phyloP scores from a whole-genome alignment of 1,140 invertebrate species.

The Steinernema feltiae region DNA sequence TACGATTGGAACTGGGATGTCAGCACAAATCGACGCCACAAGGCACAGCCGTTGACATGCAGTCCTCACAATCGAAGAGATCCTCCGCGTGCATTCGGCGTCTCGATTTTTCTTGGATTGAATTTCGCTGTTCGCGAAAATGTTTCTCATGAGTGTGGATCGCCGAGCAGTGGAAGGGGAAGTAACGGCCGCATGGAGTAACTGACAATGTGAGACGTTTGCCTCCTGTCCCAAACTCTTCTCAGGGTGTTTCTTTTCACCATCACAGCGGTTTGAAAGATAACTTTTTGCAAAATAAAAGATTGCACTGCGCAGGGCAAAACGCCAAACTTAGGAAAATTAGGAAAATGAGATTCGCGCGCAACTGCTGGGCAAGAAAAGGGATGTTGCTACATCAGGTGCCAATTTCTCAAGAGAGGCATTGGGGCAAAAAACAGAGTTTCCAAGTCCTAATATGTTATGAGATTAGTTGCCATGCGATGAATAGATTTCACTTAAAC shows the following conservation, averaged over 20 bases:
- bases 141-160: slow-evolving; percentile 14
- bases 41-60: background rate
- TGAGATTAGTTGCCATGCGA: background rate
- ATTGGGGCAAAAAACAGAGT: too few relatives aligned
- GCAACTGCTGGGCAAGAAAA: too few relatives aligned
- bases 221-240: background rate
- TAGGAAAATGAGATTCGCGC: background rate
- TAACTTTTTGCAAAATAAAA: too few relatives aligned
- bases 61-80: background rate
- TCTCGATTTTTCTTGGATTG: slow-evolving; percentile 13
- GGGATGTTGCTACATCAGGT: too few relatives aligned
- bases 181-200: background rate
- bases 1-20: background rate
- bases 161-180: background rate
- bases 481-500: background rate
- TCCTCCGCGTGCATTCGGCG: background rate
- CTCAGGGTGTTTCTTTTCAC: background rate
- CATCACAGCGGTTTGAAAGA: background rate
- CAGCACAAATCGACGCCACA: background rate
- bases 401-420: too few relatives aligned
- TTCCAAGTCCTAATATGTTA: too few relatives aligned
- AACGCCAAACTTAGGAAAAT: background rate
- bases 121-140: slow-evolving; percentile 6
- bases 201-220: background rate
- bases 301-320: too few relatives aligned